Evolutionary conservation across 2,888 invertebrate genomes (phyloP).

Genomic region (Cantharis flavilabris): DNA sequence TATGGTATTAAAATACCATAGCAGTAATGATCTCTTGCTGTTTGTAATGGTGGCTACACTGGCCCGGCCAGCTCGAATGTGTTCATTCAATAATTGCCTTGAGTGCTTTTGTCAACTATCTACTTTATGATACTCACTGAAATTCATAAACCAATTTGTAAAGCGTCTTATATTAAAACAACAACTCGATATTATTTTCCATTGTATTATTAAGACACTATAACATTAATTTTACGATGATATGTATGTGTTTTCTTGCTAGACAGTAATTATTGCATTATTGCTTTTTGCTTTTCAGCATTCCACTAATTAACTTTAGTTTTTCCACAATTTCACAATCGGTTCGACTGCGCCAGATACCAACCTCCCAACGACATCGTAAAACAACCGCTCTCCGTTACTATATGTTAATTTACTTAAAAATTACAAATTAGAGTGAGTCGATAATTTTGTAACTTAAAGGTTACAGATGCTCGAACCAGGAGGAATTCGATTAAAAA

Average conservation of each 20-base stretch:
- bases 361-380: no score
- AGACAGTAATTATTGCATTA: background rate
- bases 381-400: background rate
- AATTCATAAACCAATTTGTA: conserved; percentile 23
- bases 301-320: background rate
- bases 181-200: background rate
- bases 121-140: conserved; percentile 24
- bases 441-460: background rate
- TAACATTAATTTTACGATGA: background rate
- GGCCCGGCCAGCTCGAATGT: conserved; percentile 34
- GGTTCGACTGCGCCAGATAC: background rate
- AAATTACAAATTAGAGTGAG: background rate
- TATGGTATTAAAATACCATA: conserved; percentile 54
- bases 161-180: background rate
- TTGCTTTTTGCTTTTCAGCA: background rate
- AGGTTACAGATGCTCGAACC: background rate
- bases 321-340: background rate
- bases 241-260: background rate
- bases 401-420: background rate
- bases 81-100: conserved; percentile 49
- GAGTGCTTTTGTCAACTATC: conserved; percentile 33
- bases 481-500: background rate
- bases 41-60: conserved; percentile 43
- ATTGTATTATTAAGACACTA: background rate
- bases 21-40: conserved; percentile 52